Percentiles rank a stretch among this genome's conserved stretches.
Conservation (phyloP, 2,888 invertebrate genomes). For the Heteropelma amictum region DNA sequence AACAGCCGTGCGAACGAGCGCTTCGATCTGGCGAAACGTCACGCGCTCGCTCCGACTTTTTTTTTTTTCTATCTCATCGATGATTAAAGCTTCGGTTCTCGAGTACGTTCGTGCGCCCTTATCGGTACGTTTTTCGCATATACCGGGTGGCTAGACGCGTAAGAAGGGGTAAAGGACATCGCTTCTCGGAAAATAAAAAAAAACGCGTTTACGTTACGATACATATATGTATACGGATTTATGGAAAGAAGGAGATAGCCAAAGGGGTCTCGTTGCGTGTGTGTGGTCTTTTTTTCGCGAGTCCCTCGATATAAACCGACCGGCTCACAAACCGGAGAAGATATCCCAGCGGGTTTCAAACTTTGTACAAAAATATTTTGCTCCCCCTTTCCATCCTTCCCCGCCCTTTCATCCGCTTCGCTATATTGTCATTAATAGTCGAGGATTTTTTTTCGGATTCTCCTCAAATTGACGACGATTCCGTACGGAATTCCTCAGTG, state of each 20-base stretch:
- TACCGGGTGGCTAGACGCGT: background rate
- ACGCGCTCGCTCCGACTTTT: background rate
- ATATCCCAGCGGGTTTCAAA: conserved; percentile 36
- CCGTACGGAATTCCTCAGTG: background rate
- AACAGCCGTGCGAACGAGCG: conserved; percentile 52
- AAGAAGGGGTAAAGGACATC: background rate
- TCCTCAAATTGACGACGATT: background rate
- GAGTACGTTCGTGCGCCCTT: background rate
- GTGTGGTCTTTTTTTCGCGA: conserved; percentile 47
- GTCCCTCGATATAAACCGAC: background rate
- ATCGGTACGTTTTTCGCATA: background rate
- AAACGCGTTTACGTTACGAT: background rate
- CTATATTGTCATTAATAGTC: conserved; percentile 16
- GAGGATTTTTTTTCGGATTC: background rate
- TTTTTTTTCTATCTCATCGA: background rate
- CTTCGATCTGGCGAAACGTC: conserved; percentile 17
- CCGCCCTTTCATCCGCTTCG: background rate
- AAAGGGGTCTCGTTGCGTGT: conserved; percentile 12
- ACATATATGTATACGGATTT: background rate
- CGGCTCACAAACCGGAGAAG: background rate
- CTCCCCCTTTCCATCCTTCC: background rate
- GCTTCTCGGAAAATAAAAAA: background rate
- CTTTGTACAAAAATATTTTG: conserved; percentile 2
- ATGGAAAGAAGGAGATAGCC: background rate
- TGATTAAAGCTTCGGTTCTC: background rate